phyloP scores from a whole-genome alignment of 2,797 vertebrate genomes.

The Pseudomugil tenellus region DNA sequence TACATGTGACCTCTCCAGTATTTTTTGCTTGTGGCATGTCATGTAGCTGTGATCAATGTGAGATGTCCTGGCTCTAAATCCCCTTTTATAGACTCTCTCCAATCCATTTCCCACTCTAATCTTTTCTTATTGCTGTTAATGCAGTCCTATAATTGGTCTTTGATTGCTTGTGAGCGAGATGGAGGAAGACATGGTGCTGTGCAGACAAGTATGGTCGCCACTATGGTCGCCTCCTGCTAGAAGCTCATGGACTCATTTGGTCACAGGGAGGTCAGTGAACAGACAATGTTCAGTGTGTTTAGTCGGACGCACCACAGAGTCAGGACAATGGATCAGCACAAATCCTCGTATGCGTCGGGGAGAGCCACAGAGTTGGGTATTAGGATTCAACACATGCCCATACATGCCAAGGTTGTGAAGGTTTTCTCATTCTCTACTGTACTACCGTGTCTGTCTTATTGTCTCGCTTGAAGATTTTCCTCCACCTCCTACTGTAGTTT shows the following conservation, averaged over 20 bases:
- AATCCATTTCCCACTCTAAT: neutral
- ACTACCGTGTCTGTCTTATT: neutral
- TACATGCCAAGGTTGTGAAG: neutral
- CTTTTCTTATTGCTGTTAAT: conserved; percentile 5
- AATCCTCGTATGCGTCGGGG: conserved; percentile 22
- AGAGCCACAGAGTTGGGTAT: conserved; percentile 9
- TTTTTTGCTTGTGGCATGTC: neutral
- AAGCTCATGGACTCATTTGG: conserved; percentile 28
- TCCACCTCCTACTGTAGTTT: neutral
- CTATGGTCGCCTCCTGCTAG: neutral
- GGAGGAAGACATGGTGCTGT: neutral
- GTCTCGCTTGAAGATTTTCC: neutral
- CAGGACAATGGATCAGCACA: conserved; percentile 49
- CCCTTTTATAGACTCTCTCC: conserved; percentile 9
- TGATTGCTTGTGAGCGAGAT: conserved; percentile 7
- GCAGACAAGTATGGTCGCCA: neutral
- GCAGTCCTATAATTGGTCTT: neutral
- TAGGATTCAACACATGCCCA: conserved; percentile 6
- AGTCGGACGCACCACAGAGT: conserved; percentile 25
- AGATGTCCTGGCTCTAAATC: conserved; percentile 33
- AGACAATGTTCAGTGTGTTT: conserved; percentile 58
- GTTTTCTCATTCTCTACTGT: neutral
- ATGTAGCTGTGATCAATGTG: conserved; percentile 24
- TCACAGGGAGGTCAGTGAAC: conserved; percentile 45
- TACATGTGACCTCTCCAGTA: neutral